A percentile compares a stretch with the other conserved stretches of the same genome.
phyloP scores from a whole-genome alignment of 2,888 invertebrate species.

The Drosophila kambysellisi region DNA sequence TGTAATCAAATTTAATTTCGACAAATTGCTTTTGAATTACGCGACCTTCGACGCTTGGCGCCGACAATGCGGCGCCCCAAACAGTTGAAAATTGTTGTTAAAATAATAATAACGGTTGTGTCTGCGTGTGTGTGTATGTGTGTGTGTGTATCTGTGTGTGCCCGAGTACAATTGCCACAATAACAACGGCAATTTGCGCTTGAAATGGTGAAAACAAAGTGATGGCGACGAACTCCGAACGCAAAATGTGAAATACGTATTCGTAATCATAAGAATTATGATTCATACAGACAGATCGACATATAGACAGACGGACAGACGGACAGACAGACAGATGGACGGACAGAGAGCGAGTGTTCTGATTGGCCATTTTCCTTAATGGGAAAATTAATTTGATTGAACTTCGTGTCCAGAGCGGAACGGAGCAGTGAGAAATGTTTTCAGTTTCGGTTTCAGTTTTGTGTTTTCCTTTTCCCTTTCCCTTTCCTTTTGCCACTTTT shows the following conservation, averaged over 20 bases:
- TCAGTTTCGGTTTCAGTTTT: constrained; percentile 3
- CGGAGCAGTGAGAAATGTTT: constrained; percentile 29
- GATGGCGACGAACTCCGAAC: constrained; percentile 13
- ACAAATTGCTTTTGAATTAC: constrained; percentile 81
- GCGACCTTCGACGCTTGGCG: constrained; percentile 71
- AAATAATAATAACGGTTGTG: constrained; percentile 74
- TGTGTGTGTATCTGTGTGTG: constrained; percentile 9
- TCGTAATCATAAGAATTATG: constrained; percentile 74
- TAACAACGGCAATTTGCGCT: constrained; percentile 72
- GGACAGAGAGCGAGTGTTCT: constrained; percentile 1
- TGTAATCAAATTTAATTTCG: constrained; percentile 80
- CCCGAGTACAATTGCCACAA: constrained; percentile 51
- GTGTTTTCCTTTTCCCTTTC: constrained; percentile 5
- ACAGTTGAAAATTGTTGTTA: constrained; percentile 78
- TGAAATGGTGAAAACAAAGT: constrained; percentile 64
- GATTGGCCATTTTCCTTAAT: constrained; percentile 60
- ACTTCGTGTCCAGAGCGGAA: constrained; percentile 11
- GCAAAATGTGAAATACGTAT: constrained; percentile 43
- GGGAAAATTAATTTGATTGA: constrained; percentile 75
- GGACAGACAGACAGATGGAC: too few species aligned
- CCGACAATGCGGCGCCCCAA: constrained; percentile 51
- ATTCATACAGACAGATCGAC: constrained; percentile 54
- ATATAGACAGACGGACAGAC: constrained; percentile 3
- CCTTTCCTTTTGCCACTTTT: constrained; percentile 3
- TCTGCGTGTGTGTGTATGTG: constrained; percentile 16